Base-by-base conservation (phyloP, 2,113 vertebrate genomes). In the Polypterus senegalus region DNA sequence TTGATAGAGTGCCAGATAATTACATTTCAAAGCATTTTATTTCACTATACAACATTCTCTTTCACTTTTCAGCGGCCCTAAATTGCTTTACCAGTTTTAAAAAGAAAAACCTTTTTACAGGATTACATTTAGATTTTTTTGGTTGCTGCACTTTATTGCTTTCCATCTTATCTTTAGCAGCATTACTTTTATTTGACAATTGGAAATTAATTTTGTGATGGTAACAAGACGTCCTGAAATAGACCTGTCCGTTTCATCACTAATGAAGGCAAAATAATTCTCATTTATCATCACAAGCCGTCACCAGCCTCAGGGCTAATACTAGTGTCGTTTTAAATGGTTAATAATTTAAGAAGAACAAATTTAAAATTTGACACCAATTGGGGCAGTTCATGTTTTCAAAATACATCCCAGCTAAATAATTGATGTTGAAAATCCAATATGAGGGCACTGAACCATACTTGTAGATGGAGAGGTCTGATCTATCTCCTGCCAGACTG, bases 331-430 rank as follows among this genome's bases (percentile, higher is more conserved):
- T 71, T 76, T 76, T 68, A 49, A 67, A 51, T 8, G 60, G 77
- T 88, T 76, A 86, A 90, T 88, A 83, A 91, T 91, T 83, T 76
- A 92, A 71, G 75, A 85, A 77, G 83, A 88, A 86, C 83, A 86
- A 81, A 92, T 91, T 89, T 86, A 74, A 86, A 91, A 90, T 79
- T 86, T 86, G 89, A 91, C 85, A 91, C 89, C 86, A 74, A 89
- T 85, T 86, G 84, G 77, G 65, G 74, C 80, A 86, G 86, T 86
- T 88, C 78, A 81, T 78, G 81, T 83, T 86, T 86, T 86, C 88
- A 78, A 89, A 92, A 87, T 80, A 77, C 86, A 87, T 86, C 81
- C 81, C 71, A 74, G 64, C 79, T 92, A 81, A 90, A 91, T 91
- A 85, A 92, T 92, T 89, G 70, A 91, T 61, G 59, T 69, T 74